Percentiles rank a stretch among this genome's conserved stretches.
phyloP scores from a whole-genome alignment of 2,113 vertebrate species.

The Perca flavescens region DNA sequence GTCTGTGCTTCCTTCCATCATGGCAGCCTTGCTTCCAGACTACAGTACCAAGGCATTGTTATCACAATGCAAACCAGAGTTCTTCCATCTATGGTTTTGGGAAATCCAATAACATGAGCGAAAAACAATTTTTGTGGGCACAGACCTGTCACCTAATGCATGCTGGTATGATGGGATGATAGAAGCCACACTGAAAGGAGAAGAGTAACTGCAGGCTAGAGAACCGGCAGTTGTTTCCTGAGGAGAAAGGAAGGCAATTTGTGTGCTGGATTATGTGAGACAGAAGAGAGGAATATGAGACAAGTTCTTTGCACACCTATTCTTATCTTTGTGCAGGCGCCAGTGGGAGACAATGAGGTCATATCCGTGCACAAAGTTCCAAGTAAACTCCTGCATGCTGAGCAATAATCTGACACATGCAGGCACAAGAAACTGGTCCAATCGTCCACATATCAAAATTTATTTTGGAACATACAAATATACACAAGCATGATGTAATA shows the following conservation, averaged over 20 bases:
- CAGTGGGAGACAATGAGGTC: conserved; percentile 14
- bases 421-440: not conserved
- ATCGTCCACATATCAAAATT: not conserved
- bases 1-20: not conserved
- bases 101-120: conserved; percentile 25
- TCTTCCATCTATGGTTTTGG: conserved; percentile 3
- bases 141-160: conserved; percentile 24
- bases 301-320: conserved; percentile 23
- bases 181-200: conserved; percentile 5
- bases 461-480: not conserved
- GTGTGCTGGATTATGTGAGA: conserved; percentile 31
- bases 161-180: conserved; percentile 13
- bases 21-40: not conserved
- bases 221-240: conserved; percentile 22
- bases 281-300: not conserved
- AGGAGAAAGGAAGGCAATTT: conserved; percentile 43
- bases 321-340: conserved; percentile 30
- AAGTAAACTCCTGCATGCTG: conserved; percentile 18
- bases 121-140: not conserved
- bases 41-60: conserved; percentile 5
- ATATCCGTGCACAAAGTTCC: not conserved
- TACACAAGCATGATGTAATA: not conserved
- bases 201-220: not conserved
- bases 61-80: conserved; percentile 26
- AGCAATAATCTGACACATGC: not conserved